phyloP scores from a whole-genome alignment of 2,797 vertebrate genomes.

The Cercopithecus mitis region DNA sequence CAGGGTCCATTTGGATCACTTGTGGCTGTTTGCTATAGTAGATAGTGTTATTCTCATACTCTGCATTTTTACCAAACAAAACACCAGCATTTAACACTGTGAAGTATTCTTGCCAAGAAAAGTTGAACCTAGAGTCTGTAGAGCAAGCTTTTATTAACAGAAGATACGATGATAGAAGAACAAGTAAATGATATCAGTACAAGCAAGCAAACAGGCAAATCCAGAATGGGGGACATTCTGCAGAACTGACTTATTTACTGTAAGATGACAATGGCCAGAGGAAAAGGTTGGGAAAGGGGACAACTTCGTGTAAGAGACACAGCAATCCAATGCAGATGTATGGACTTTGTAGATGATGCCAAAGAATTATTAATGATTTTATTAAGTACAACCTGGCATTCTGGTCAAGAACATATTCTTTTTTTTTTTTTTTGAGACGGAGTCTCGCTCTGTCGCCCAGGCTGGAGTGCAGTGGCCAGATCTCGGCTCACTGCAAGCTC shows the following conservation, averaged over 20 bases:
- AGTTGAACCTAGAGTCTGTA: not conserved
- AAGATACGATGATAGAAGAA: not conserved
- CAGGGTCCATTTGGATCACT: not conserved
- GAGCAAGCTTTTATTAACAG: not conserved
- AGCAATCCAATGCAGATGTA: not conserved
- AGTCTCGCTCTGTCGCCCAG: too few relatives aligned
- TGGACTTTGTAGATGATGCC: not conserved
- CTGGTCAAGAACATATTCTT: not conserved
- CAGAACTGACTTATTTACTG: not conserved
- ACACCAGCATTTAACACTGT: not conserved
- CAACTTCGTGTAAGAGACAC: not conserved
- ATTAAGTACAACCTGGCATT: not conserved
- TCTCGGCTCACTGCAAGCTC: too few relatives aligned
- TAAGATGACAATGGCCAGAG: not conserved
- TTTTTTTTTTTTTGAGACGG: not conserved
- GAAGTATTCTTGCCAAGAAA: not conserved
- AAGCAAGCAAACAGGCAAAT: not conserved
- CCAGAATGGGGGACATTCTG: not conserved
- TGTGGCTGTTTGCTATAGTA: not conserved
- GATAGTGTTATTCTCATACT: not conserved
- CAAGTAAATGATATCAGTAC: not conserved
- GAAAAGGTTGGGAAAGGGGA: not conserved
- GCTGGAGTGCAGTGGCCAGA: too few relatives aligned
- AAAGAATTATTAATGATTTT: not conserved
- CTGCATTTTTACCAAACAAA: not conserved